Percentiles rank a stretch among this genome's conserved stretches.
phyloP scores from a whole-genome alignment of 2,888 invertebrate species.

The Cyclophora albipunctata region DNA sequence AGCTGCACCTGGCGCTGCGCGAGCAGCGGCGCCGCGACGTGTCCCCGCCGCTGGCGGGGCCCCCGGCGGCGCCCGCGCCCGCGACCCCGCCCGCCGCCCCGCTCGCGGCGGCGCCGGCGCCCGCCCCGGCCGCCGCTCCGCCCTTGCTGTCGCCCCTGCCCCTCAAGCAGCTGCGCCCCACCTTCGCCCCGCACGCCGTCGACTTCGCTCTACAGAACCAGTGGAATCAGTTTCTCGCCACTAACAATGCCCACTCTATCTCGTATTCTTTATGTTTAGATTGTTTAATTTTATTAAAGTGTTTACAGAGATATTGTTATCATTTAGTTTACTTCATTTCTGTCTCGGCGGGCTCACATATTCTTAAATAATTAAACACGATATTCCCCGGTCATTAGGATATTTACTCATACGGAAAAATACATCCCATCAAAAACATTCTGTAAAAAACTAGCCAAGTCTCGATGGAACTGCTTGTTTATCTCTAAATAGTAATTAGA shows the following conservation, averaged over 20 bases:
- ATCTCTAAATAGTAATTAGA: too few species aligned
- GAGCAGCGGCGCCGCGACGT: constrained; percentile 39
- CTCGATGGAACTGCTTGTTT: too few species aligned
- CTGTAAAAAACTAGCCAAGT: too few species aligned
- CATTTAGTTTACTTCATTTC: constrained; percentile 4
- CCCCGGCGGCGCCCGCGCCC: constrained; percentile 2
- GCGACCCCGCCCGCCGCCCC: background rate
- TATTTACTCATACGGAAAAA: too few species aligned
- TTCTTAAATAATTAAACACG: too few species aligned
- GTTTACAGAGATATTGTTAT: constrained; percentile 43
- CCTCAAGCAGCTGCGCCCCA: constrained; percentile 6
- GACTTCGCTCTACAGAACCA: constrained; percentile 28
- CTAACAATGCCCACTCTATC: constrained; percentile 23
- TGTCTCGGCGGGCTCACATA: background rate
- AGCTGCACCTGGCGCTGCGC: constrained; percentile 41
- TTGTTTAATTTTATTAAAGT: constrained; percentile 48
- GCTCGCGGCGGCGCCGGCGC: constrained; percentile 1
- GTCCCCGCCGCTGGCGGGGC: background rate
- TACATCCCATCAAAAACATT: too few species aligned
- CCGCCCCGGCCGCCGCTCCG: background rate
- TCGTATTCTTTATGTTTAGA: constrained; percentile 25
- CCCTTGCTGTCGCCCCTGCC: background rate
- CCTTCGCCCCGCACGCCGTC: constrained; percentile 34
- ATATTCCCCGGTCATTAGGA: background rate
- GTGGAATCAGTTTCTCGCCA: constrained; percentile 43